Evolutionary conservation across 2,888 invertebrate genomes (phyloP).

Genomic region (Pammene fasciana): DNA sequence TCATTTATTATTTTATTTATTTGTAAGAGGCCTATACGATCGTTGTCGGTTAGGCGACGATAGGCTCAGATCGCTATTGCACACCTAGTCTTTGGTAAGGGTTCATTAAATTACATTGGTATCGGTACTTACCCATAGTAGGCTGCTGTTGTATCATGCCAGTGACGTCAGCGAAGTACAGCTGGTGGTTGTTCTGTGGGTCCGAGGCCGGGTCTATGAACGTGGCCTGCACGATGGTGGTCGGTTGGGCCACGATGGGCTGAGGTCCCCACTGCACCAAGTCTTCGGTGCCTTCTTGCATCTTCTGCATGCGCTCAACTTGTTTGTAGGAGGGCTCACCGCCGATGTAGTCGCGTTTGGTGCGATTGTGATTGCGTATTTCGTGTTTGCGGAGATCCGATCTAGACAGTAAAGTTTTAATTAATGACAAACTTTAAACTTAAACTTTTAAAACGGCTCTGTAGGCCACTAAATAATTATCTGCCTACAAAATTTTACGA

Average conservation of each 20-base stretch:
- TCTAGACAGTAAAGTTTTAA: constrained; percentile 49
- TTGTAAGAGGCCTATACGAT: constrained; percentile 60
- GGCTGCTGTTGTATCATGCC: constrained; percentile 64
- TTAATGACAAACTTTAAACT: background rate
- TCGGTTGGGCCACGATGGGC: constrained; percentile 53
- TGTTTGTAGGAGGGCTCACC: constrained; percentile 78
- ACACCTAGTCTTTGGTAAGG: no score
- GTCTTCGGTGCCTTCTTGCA: constrained; percentile 54
- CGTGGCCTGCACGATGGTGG: constrained; percentile 58
- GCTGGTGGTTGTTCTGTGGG: constrained; percentile 58
- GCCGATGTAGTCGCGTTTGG: constrained; percentile 76
- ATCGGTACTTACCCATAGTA: constrained; percentile 59
- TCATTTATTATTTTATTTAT: constrained; percentile 65
- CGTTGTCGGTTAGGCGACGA: constrained; percentile 43
- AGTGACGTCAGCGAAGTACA: constrained; percentile 70
- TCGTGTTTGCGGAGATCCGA: constrained; percentile 79
- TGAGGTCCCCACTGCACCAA: constrained; percentile 54
- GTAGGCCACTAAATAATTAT: no score
- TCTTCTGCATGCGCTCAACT: constrained; percentile 70
- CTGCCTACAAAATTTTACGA: no score
- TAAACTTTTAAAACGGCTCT: no score
- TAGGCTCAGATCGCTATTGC: background rate
- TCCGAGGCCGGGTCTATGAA: constrained; percentile 68
- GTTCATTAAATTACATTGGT: no score
- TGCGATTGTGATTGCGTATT: constrained; percentile 73